Evolutionary conservation across 2,113 vertebrate species (phyloP).

Genomic region (Ceyx cyanopectus): DNA sequence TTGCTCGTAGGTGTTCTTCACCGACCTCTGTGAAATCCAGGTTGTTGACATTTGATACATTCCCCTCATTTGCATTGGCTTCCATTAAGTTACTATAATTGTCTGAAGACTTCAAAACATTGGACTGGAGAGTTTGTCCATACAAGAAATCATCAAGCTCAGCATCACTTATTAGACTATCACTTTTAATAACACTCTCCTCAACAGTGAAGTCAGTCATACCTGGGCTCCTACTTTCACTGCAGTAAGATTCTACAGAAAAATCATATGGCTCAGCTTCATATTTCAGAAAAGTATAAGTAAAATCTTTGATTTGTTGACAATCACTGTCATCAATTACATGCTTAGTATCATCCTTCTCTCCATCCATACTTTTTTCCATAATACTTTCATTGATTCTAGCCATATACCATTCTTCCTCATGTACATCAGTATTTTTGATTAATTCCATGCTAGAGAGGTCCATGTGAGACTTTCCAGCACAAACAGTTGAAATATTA

Average conservation of each 20-base stretch:
- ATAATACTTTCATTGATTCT: background rate
- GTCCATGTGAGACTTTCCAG: background rate
- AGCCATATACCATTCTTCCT: slow-evolving; percentile 19
- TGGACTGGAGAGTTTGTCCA: slow-evolving; percentile 74
- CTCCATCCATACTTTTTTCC: background rate
- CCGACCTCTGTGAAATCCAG: background rate
- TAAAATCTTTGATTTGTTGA: background rate
- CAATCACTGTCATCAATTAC: background rate
- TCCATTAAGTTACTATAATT: background rate
- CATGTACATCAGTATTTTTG: background rate
- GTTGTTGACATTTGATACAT: background rate
- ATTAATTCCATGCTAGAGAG: background rate
- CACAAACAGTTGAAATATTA: slow-evolving; percentile 50
- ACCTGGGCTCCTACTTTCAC: background rate
- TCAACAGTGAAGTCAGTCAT: slow-evolving; percentile 75
- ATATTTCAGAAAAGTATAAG: background rate
- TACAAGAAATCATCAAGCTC: slow-evolving; percentile 93
- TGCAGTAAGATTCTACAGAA: background rate
- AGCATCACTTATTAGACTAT: slow-evolving; percentile 86
- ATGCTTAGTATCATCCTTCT: background rate
- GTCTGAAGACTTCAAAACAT: slow-evolving; percentile 21
- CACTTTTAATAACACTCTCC: slow-evolving; percentile 76
- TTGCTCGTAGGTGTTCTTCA: background rate
- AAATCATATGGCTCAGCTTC: background rate
- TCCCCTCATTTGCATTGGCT: background rate